Base-by-base conservation (phyloP, 1,140 invertebrate genomes). In the Lerema accius region DNA sequence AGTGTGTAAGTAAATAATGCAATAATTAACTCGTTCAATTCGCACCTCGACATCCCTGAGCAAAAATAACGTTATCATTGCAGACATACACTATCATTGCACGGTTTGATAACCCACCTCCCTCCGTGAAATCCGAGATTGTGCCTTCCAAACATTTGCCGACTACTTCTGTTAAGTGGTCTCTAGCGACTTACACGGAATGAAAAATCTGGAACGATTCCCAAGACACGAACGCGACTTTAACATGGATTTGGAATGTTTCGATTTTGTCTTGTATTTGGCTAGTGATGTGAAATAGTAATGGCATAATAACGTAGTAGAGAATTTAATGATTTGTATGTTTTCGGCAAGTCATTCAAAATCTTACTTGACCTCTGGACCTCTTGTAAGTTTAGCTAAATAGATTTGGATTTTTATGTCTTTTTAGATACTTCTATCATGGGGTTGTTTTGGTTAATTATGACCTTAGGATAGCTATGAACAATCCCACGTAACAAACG, bases 101-200 rank as follows among this genome's bases (percentile, higher is more conserved):
- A 65, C 56, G 63, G 42, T 49, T 64, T 73, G 73, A 76, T 76
- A 76, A 76, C 73, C 73, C 65, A 73, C 62, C 68, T 76, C 62
- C 60, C 19, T 26, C 46, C 50, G 67, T 66, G 60, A 65, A 66
- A 66, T 65, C 28, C 40, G 48, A 46, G 63, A 67, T 69, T 49
- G 45, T 59, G 26, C 14, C 48, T 58, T 65, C 28, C 64, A 69
- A 68, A 71, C 60, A 67, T 73, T 67, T 73, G 64, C 28, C 50
- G 28, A 32, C 19, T 23, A 23, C 19, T 23, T 23, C 19, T 23
- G 5, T 5, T 23, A 23, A 23, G 19, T 23, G 19, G 19, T 23
- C 19, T 23, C 19, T 23, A 23, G 19, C 5, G 19, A 23, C 9
- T 32, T 32, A 32, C 28, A 32, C 28, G 4, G 28, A 32, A 9